These are phyloP conservation scores for Saturnia pavonia DNA, from an alignment of 2,888 invertebrate genomes.

Conservation along the genomic window DNA sequence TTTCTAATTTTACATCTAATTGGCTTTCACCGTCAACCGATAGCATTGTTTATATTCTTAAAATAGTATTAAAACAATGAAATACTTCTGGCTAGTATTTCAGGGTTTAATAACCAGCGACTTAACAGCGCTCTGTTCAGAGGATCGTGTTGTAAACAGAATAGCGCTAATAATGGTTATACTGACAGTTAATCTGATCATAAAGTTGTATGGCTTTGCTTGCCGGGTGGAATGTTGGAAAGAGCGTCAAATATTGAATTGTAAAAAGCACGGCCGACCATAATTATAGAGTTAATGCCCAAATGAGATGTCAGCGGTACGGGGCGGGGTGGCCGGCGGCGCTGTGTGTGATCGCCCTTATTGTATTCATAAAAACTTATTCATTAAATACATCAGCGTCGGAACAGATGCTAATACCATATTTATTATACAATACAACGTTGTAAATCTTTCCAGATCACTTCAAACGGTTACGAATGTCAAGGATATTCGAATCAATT, in stretches of 20 bases:
- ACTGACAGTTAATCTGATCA: too few species aligned
- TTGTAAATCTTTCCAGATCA: neutral
- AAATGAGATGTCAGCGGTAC: neutral
- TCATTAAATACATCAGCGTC: neutral
- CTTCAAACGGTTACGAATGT: neutral
- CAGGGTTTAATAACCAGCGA: too few species aligned
- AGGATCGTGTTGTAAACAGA: too few species aligned
- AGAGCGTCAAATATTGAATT: neutral
- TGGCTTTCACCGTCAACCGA: too few species aligned
- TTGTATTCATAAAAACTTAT: neutral
- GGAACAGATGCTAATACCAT: neutral
- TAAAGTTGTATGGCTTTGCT: neutral
- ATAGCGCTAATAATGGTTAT: too few species aligned
- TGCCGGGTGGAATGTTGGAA: neutral
- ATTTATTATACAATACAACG: neutral
- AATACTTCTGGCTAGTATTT: too few species aligned
- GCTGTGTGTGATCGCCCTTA: neutral
- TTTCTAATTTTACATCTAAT: too few species aligned
- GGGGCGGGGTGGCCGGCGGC: neutral
- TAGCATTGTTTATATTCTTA: too few species aligned
- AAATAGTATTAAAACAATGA: too few species aligned
- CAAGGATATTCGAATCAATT: neutral
- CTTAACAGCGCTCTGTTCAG: too few species aligned
- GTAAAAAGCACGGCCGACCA: neutral
- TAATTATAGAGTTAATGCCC: neutral